A percentile compares a stretch with the other conserved stretches of the same genome.
Evolutionary conservation across 2,113 vertebrate species (phyloP).

Genomic region (Calidris pygmaea): DNA sequence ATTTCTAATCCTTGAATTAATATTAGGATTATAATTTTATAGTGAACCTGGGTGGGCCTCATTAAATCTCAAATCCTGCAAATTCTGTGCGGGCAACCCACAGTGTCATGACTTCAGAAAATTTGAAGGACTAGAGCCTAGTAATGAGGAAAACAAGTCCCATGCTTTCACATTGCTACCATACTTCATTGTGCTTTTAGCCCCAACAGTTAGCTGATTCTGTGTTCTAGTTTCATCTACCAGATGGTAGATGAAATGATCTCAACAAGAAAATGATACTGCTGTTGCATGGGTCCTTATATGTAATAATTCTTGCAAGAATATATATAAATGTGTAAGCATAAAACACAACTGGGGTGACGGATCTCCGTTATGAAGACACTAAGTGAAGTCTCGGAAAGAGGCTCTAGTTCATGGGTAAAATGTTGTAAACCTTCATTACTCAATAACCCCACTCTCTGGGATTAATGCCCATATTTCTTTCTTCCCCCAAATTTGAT

Average conservation of each 20-base stretch:
- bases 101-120: neutral
- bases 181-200: neutral
- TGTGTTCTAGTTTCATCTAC: neutral
- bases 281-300: neutral
- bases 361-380: neutral
- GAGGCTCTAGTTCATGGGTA: neutral
- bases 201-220: neutral
- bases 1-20: conserved; percentile 9
- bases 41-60: neutral
- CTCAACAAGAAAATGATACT: neutral
- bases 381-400: neutral
- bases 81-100: neutral
- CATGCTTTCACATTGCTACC: neutral
- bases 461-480: neutral
- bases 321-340: neutral
- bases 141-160: neutral
- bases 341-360: neutral
- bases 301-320: neutral
- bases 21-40: neutral
- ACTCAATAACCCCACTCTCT: neutral
- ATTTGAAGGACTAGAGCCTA: neutral
- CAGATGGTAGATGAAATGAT: neutral
- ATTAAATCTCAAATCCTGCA: neutral
- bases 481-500: neutral
- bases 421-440: neutral